Evolutionary conservation across 1,140 invertebrate genomes (phyloP), one percentile per base, ranked within the genome.

Genomic region (Drosophila bocqueti): DNA sequence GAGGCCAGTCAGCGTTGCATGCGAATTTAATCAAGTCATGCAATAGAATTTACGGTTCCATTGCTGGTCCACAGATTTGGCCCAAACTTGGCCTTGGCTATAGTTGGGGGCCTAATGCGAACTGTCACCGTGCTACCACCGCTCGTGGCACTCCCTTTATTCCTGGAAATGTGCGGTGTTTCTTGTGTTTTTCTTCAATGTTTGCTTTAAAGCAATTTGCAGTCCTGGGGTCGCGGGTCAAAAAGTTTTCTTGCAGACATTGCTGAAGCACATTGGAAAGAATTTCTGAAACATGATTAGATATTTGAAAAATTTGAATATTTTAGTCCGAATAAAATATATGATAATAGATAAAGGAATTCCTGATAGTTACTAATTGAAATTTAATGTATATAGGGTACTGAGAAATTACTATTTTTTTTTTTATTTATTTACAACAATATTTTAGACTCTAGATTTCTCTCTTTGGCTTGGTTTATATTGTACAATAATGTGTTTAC

Each of bases 11-110:
- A 63, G 46, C 68, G 69, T 84, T 91, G 89, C 81, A 91, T 84
- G 89, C 90, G 89, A 90, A 91, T 91, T 91, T 90, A 91, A 91
- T 91, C 89, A 85, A 91, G 89, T 91, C 90, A 90, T 89, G 89
- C 89, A 90, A 91, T 89, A 91, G 91, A 91, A 89, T 91, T 91
- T 91, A 91, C 89, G 89, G 84, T 91, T 69, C 64, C 64, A 77
- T 55, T 77, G 75, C 63, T 43, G 60, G 61, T 79, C 36, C 62
- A 77, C 76, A 78, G 75, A 78, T 68, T 77, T 54, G 49, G 46
- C 73, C 47, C 63, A 42, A 77, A 77, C 55, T 66, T 76, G 61
- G 61, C 61, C 72, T 65, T 65, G 71, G 42, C 61, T 50, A 34
- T 21, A 74, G 49, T 54, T 55, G 55, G 54, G 46, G 67, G 36